These are phyloP conservation scores for Epizoanthus illoricatus DNA, from an alignment of 92 coral and sea anemone genomes.

Conservation along the genomic window DNA sequence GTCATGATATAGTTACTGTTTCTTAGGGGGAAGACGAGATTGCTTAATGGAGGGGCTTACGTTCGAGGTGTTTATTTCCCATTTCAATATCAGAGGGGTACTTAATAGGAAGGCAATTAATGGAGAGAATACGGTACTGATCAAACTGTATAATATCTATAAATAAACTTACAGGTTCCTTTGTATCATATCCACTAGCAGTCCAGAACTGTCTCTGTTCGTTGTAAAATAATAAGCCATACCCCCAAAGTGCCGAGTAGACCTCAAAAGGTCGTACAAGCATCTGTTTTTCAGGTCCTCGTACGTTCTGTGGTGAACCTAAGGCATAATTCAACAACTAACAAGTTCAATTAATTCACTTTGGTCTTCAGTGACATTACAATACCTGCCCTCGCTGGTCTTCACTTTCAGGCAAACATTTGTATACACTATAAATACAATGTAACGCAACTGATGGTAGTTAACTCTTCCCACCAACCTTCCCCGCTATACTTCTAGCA, in stretches of 20 bases:
- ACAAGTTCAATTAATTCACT: neutral
- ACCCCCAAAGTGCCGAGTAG: slow-evolving; percentile 97
- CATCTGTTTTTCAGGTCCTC: slow-evolving; percentile 62
- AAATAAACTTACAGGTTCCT: slow-evolving; percentile 65
- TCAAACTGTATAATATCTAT: neutral
- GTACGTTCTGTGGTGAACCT: slow-evolving; percentile 89
- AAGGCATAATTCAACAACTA: neutral
- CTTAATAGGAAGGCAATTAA: too few relatives aligned
- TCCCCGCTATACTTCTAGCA: too few relatives aligned
- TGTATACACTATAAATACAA: slow-evolving; percentile 31
- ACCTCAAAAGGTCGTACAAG: slow-evolving; percentile 82
- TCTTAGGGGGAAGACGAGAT: too few relatives aligned
- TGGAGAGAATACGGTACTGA: too few relatives aligned
- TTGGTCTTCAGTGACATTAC: neutral
- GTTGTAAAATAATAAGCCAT: slow-evolving; percentile 80
- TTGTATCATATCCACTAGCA: slow-evolving; percentile 76
- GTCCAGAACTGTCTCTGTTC: slow-evolving; percentile 53
- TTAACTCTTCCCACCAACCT: too few relatives aligned
- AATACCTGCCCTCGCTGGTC: neutral
- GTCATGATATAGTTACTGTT: too few relatives aligned
- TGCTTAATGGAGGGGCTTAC: too few relatives aligned
- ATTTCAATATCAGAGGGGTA: too few relatives aligned
- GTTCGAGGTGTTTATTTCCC: too few relatives aligned
- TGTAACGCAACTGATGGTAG: neutral
- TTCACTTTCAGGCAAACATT: slow-evolving; percentile 85